Evolutionary conservation across 2,797 vertebrate species (phyloP).

Genomic region (Cryptoprocta ferox): DNA sequence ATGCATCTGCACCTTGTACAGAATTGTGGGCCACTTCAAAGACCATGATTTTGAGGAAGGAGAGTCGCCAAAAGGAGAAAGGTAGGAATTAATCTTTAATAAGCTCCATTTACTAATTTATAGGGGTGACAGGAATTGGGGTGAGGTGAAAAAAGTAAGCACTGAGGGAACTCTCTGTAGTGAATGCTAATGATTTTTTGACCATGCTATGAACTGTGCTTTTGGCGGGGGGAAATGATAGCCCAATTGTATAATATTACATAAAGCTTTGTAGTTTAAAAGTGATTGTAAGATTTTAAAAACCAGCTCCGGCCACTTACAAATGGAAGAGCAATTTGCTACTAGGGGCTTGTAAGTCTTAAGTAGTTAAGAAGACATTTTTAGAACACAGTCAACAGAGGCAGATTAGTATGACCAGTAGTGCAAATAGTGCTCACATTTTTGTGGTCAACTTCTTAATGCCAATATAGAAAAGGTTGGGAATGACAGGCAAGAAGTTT

Average conservation of each 20-base stretch:
- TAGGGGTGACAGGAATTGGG: constrained; percentile 60
- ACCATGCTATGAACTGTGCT: neutral
- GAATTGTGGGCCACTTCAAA: constrained; percentile 57
- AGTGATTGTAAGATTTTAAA: neutral
- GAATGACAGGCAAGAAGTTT: neutral
- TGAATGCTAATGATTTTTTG: constrained; percentile 57
- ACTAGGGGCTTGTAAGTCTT: neutral
- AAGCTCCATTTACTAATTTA: constrained; percentile 71
- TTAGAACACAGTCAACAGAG: neutral
- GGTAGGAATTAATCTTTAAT: constrained; percentile 65
- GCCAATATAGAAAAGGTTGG: neutral
- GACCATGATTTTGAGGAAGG: constrained; percentile 32
- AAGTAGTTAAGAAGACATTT: neutral
- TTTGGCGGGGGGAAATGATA: neutral
- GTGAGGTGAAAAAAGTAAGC: constrained; percentile 51
- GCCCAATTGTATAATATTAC: neutral
- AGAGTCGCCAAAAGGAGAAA: constrained; percentile 58
- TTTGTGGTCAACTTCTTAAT: neutral
- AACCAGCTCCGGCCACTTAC: neutral
- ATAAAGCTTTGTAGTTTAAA: constrained; percentile 6
- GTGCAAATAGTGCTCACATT: neutral
- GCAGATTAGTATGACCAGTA: neutral
- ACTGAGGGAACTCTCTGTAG: constrained; percentile 8
- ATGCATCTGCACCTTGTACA: neutral
- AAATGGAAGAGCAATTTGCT: neutral